Base-by-base conservation (phyloP, 1,140 invertebrate genomes). In the Nasonia vitripennis region DNA sequence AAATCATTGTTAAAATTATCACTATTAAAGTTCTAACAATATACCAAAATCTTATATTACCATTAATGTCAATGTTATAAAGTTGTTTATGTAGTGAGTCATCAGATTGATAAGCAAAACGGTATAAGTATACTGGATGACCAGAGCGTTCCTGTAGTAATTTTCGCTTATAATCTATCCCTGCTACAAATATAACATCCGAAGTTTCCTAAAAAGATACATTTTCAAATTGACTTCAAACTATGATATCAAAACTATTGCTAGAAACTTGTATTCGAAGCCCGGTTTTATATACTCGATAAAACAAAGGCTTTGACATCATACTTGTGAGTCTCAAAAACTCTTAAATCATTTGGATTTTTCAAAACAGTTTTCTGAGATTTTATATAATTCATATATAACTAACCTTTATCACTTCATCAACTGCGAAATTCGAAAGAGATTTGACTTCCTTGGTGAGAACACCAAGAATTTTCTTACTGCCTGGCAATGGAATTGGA, bases 41-140 rank as follows among this genome's bases (percentile, higher is more conserved):
- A 37, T 45, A 45, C 14, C 41, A 45, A 7, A 48, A 48, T 48
- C 51, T 78, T 27, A 37, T 11, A 12, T 71, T 84, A 87, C 87
- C 87, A 67, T 87, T 86, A 10, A 88, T 23, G 27, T 34, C 51
- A 14, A 86, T 82, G 2, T 82, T 45, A 20, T 86, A 51, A 0
- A 84, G 2, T 37, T 71, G 9, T 51, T 70, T 55, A 23, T 89
- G 88, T 27, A 86, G 31, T 12, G 88, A 84, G 10, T 87, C 55
- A 0, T 87, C 2, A 1, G 88, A 41, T n/a, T 84, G 23, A 74
- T 87, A 88, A n/a, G 87, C 87, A 4, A 88, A 48, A 17, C 75
- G 78, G 34, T 89, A 90, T 31, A 87, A 89, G 55, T 87, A 90
- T 9, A 87, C 73, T 7, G 88, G 81, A 23, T 85, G 2, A 27